Evolutionary conservation across 1,140 invertebrate genomes (phyloP).

Genomic region (Pomacea maculata): DNA sequence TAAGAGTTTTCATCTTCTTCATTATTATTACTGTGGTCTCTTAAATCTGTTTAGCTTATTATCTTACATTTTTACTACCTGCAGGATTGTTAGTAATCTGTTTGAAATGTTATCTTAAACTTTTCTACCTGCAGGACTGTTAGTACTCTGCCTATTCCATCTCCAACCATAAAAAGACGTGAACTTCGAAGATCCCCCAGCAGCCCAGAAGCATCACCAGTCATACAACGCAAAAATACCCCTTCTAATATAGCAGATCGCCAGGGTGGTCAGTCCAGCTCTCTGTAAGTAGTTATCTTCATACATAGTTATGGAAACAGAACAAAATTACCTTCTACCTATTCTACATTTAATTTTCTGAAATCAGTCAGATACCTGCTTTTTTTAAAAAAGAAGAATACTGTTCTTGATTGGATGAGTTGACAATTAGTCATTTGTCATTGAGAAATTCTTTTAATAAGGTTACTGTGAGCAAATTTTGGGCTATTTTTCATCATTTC

Average conservation of each 20-base stretch:
- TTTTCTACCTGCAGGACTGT: no score
- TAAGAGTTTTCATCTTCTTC: no score
- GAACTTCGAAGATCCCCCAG: constrained; percentile 31
- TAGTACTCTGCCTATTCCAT: constrained; percentile 22
- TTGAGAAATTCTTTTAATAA: no score
- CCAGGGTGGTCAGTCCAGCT: constrained; percentile 44
- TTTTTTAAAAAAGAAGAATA: no score
- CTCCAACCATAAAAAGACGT: constrained; percentile 50
- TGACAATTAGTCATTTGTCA: no score
- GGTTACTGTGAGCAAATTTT: no score
- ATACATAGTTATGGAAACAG: background rate
- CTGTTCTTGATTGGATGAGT: no score
- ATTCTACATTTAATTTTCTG: background rate
- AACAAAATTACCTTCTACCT: background rate
- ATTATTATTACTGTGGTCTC: no score
- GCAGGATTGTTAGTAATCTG: background rate
- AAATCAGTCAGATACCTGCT: no score
- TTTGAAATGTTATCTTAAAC: background rate
- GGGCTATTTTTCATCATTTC: no score
- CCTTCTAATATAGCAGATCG: constrained; percentile 24
- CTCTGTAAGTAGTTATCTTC: constrained; percentile 44
- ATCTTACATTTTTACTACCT: no score
- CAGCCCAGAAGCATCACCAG: constrained; percentile 50
- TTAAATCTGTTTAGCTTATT: no score
- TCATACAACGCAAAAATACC: constrained; percentile 40